These are phyloP conservation scores for Dryobota labecula DNA, from an alignment of 2,888 invertebrate genomes.

Conservation along the genomic window DNA sequence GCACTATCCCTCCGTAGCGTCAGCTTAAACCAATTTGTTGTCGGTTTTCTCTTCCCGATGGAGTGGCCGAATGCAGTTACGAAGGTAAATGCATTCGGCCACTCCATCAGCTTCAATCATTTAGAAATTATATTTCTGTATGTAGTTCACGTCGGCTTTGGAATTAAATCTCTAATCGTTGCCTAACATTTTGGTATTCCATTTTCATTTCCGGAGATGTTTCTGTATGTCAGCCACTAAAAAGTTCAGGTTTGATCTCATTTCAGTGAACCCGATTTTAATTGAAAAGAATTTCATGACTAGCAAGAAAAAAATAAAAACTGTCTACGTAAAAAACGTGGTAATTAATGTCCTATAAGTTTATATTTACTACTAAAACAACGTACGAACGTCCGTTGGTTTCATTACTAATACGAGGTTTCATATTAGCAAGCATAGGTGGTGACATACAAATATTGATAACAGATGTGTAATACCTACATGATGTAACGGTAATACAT, in stretches of 20 bases:
- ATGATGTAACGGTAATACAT: conserved; percentile 10
- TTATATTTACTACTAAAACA: neutral
- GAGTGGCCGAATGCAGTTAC: no score
- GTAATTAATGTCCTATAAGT: neutral
- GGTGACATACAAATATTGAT: conserved; percentile 51
- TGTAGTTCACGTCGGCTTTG: neutral
- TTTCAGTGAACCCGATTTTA: conserved; percentile 2
- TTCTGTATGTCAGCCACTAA: neutral
- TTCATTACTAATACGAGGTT: conserved; percentile 3
- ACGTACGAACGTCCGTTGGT: neutral
- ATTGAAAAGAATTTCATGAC: neutral
- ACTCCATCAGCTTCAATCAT: neutral
- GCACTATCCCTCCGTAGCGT: no score
- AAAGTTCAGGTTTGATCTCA: conserved; percentile 6
- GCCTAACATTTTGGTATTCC: neutral
- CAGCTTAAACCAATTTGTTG: neutral
- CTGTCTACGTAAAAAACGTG: neutral
- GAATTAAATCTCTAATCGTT: neutral
- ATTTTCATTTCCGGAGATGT: conserved; percentile 11
- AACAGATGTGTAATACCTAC: conserved; percentile 9
- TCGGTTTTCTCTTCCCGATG: neutral
- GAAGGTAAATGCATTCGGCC: conserved; percentile 9
- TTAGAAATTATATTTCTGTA: conserved; percentile 4
- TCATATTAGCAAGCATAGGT: conserved; percentile 32
- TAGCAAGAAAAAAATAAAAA: neutral